phyloP scores from a whole-genome alignment of 2,113 vertebrate genomes.

The Otis tarda region DNA sequence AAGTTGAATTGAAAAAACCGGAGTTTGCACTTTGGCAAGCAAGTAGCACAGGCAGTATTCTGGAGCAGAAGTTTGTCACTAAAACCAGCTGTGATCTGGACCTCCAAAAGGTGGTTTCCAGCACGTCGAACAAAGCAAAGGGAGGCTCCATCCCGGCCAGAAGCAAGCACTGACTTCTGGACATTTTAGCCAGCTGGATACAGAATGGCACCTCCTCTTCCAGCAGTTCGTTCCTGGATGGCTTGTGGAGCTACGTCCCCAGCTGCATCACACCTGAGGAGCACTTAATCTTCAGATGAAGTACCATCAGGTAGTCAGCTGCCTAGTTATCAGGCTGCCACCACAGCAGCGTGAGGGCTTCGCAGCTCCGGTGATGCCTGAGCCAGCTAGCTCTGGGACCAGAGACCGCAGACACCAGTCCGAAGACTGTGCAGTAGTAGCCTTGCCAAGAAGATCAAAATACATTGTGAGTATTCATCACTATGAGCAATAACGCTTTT shows the following conservation, averaged over 20 bases:
- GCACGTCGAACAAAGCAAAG: neutral
- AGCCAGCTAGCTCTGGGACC: neutral
- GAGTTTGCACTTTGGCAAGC: neutral
- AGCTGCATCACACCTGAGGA: neutral
- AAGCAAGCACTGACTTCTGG: neutral
- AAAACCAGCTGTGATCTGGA: neutral
- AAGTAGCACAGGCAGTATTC: neutral
- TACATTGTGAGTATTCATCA: neutral
- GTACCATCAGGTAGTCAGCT: neutral
- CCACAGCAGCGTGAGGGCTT: rapidly evolving
- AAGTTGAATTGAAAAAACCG: neutral
- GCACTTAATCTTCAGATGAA: neutral
- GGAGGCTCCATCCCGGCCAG: neutral
- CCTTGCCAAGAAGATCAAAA: neutral
- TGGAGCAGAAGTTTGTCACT: neutral
- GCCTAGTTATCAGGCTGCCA: neutral
- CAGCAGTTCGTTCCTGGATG: neutral
- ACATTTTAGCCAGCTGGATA: neutral
- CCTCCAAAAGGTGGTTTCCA: neutral
- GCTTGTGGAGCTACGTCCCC: neutral
- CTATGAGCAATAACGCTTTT: neutral
- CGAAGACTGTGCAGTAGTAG: rapidly evolving
- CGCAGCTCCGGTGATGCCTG: neutral
- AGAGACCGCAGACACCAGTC: neutral
- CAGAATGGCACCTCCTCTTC: neutral